These are phyloP conservation scores for Mallotus villosus DNA, from an alignment of 2,797 vertebrate genomes.

Conservation along the genomic window DNA sequence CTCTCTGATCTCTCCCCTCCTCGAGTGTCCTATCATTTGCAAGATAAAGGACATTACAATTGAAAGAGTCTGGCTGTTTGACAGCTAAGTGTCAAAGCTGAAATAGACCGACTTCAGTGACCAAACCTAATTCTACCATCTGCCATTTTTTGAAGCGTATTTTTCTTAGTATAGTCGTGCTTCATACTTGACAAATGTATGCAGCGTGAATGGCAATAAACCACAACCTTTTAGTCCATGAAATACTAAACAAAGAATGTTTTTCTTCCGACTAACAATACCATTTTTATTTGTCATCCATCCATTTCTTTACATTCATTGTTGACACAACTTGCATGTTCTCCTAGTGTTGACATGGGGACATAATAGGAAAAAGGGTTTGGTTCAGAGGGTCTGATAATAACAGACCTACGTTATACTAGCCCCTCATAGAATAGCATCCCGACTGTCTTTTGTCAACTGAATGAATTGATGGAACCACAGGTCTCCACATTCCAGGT, in stretches of 20 bases:
- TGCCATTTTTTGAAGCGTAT: neutral
- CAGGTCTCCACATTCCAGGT: conserved; percentile 71
- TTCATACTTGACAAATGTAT: neutral
- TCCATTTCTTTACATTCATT: conserved; percentile 53
- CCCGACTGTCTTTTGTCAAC: conserved; percentile 60
- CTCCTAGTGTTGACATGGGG: conserved; percentile 27
- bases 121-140: neutral
- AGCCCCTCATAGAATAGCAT: conserved; percentile 54
- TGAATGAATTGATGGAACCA: conserved; percentile 46
- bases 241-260: conserved; percentile 2
- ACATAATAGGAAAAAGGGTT: conserved; percentile 47
- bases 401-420: conserved; percentile 41
- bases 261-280: conserved; percentile 48
- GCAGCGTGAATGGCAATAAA: neutral
- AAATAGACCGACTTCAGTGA: neutral
- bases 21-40: conserved; percentile 18
- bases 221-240: neutral
- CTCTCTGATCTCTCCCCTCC: neutral
- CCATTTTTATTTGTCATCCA: conserved; percentile 59
- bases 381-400: conserved; percentile 31
- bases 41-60: conserved; percentile 34
- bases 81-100: conserved; percentile 41
- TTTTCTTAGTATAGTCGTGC: too few species aligned
- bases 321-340: conserved; percentile 48
- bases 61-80: conserved; percentile 32